Evolutionary conservation across 2,888 invertebrate species (phyloP).

Genomic region (Harpalus rufipes): DNA sequence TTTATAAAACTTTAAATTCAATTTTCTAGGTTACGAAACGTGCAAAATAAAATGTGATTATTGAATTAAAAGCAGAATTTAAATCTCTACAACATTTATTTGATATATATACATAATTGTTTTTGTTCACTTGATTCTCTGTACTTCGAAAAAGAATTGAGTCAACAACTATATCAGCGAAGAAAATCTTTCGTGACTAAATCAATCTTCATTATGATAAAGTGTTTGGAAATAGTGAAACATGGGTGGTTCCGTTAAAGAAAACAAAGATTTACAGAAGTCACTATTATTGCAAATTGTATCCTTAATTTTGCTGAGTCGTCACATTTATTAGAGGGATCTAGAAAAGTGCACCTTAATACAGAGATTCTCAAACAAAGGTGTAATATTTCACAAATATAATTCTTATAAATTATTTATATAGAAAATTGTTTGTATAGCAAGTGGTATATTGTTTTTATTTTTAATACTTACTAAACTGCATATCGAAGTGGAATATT

Average conservation of each 20-base stretch:
- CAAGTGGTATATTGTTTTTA: not conserved
- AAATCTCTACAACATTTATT: too few species aligned
- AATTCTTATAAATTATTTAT: too few species aligned
- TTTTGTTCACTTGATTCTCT: too few species aligned
- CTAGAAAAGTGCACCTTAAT: not conserved
- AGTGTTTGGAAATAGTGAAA: not conserved
- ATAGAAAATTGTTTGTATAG: too few species aligned
- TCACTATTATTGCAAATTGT: not conserved
- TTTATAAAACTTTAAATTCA: too few species aligned
- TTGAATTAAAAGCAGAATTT: too few species aligned
- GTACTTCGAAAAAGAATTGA: too few species aligned
- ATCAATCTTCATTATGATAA: not conserved
- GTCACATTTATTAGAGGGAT: conserved; percentile 41
- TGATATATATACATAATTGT: too few species aligned
- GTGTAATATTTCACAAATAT: not conserved
- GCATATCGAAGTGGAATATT: too few species aligned
- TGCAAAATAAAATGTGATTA: too few species aligned
- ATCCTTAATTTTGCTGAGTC: conserved; percentile 17
- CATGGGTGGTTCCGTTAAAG: not conserved
- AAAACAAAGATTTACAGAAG: conserved; percentile 11
- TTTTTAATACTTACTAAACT: not conserved
- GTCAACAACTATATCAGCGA: not conserved
- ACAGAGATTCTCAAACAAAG: conserved; percentile 11
- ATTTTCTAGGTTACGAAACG: too few species aligned
- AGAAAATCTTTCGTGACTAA: not conserved